phyloP scores from a whole-genome alignment of 2,888 invertebrate genomes.

The Seladonia tumulorum region DNA sequence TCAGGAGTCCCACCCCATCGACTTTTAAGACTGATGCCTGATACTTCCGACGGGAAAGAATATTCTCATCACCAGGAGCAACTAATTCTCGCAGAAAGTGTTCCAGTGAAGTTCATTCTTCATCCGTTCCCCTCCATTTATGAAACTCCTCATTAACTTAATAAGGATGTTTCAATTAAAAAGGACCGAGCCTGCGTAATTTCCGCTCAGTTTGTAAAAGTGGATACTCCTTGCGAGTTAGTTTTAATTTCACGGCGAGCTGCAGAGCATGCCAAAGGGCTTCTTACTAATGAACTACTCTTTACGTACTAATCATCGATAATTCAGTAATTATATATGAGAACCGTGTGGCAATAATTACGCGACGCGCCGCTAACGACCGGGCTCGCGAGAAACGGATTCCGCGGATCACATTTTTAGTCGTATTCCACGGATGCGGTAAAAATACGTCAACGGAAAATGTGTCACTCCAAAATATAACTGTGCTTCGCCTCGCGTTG shows the following conservation, averaged over 20 bases:
- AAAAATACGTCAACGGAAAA: neutral
- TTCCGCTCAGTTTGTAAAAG: slow-evolving; percentile 24
- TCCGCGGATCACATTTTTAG: slow-evolving; percentile 15
- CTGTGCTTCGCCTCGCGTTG: neutral
- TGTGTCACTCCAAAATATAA: neutral
- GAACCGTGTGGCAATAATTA: slow-evolving; percentile 35
- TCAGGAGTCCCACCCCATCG: neutral
- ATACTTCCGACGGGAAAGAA: slow-evolving; percentile 3
- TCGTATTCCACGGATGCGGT: neutral
- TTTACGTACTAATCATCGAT: slow-evolving; percentile 48
- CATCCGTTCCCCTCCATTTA: slow-evolving; percentile 1
- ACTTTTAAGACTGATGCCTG: neutral
- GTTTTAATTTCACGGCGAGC: slow-evolving; percentile 53
- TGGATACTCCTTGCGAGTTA: slow-evolving; percentile 33
- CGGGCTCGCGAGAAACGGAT: slow-evolving; percentile 10
- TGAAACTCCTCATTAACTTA: slow-evolving; percentile 36
- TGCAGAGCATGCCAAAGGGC: slow-evolving; percentile 38
- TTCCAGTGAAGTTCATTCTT: neutral
- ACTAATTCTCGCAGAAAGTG: slow-evolving; percentile 13
- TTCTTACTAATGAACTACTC: slow-evolving; percentile 43
- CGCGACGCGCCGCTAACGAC: slow-evolving; percentile 23
- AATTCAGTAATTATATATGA: slow-evolving; percentile 49
- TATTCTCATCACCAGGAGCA: slow-evolving; percentile 12
- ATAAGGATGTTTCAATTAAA: slow-evolving; percentile 43
- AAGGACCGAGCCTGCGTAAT: neutral